Percentiles rank a stretch among this genome's conserved stretches.
Evolutionary conservation across 2,888 invertebrate species (phyloP).

Genomic region (Girardia tigrina): DNA sequence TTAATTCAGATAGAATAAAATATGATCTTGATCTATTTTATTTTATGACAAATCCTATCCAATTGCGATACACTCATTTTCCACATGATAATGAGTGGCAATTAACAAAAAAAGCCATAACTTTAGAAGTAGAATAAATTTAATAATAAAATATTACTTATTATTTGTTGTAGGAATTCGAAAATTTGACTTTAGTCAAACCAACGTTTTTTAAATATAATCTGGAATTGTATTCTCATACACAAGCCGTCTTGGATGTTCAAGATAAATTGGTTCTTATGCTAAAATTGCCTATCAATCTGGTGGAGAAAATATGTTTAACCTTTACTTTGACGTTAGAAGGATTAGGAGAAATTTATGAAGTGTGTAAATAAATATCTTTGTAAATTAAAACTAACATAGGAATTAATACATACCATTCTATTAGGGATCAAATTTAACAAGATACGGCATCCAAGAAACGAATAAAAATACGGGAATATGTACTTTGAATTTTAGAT

Average conservation of each 20-base stretch:
- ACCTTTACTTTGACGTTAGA: conserved; percentile 41
- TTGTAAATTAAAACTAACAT: not conserved
- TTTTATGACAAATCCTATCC: conserved; percentile 49
- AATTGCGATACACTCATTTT: conserved; percentile 50
- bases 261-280: conserved; percentile 33
- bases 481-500: conserved; percentile 46
- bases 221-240: conserved; percentile 48
- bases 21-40: conserved; percentile 50
- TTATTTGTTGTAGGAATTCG: conserved; percentile 42
- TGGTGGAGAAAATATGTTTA: conserved; percentile 45
- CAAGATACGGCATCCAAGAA: conserved; percentile 19
- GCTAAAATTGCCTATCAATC: conserved; percentile 39
- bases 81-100: conserved; percentile 50
- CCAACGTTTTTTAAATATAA: conserved; percentile 50
- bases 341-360: conserved; percentile 31
- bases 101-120: conserved; percentile 44
- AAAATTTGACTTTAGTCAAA: conserved; percentile 50
- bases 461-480: not conserved
- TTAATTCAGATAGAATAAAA: conserved; percentile 38
- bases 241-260: conserved; percentile 46
- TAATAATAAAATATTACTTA: not conserved
- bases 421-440: conserved; percentile 20
- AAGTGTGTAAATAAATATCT: conserved; percentile 5
- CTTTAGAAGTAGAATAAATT: not conserved
- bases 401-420: conserved; percentile 10